phyloP scores from a whole-genome alignment of 2,113 vertebrate genomes.

The Excalfactoria chinensis region DNA sequence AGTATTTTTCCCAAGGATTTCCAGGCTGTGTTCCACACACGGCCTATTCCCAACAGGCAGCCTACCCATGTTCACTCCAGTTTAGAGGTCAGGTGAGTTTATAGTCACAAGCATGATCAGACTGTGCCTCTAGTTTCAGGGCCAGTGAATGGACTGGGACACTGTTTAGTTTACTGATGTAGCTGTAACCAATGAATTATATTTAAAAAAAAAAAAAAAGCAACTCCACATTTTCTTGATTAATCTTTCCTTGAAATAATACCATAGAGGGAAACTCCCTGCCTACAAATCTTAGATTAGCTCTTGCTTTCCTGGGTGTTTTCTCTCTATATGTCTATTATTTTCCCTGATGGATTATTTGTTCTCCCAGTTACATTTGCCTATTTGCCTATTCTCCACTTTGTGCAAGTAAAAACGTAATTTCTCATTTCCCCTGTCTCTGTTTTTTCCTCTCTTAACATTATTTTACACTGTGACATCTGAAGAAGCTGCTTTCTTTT shows the following conservation, averaged over 20 bases:
- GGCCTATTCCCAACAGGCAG: background rate
- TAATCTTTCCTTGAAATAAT: slow-evolving; percentile 21
- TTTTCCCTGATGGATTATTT: slow-evolving; percentile 53
- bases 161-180: background rate
- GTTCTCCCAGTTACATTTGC: slow-evolving; percentile 58
- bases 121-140: background rate
- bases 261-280: background rate
- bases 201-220: background rate
- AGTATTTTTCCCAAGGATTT: background rate
- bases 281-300: background rate
- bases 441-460: slow-evolving; percentile 43
- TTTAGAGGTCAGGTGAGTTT: background rate
- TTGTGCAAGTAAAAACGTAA: slow-evolving; percentile 37
- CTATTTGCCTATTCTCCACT: slow-evolving; percentile 19
- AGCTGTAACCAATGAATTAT: background rate
- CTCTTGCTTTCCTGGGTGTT: background rate
- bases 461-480: background rate
- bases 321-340: background rate
- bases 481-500: background rate
- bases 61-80: fast-evolving
- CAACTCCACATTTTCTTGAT: background rate
- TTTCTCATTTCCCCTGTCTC: slow-evolving; percentile 77
- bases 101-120: background rate
- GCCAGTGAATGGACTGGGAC: background rate
- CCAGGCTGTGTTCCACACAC: fast-evolving